phyloP scores from a whole-genome alignment of 37 sponge, comb jelly and placozoan genomes.

The Oopsacas minuta region DNA sequence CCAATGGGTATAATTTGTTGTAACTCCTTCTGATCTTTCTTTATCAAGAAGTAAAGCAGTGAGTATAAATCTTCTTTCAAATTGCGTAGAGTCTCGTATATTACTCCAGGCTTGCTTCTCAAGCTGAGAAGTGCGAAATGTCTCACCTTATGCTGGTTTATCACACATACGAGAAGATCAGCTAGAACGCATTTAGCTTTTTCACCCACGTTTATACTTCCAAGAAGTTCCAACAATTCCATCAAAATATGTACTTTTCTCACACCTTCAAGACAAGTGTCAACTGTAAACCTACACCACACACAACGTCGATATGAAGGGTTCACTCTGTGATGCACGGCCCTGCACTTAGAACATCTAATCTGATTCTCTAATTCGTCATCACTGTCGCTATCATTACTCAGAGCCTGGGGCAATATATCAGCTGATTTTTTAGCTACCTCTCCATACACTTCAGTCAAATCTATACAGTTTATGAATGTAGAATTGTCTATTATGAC shows the following conservation, averaged over 20 bases:
- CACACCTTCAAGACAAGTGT: background rate
- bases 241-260: slow-evolving; percentile 13
- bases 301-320: background rate
- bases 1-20: background rate
- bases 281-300: background rate
- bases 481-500: background rate
- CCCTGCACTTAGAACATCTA: background rate
- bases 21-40: background rate
- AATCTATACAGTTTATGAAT: background rate
- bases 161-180: slow-evolving; percentile 6
- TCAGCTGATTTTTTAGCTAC: background rate
- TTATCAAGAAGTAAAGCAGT: background rate
- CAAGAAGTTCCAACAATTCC: background rate
- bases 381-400: background rate
- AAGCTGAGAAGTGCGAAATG: slow-evolving; percentile 5
- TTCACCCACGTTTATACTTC: background rate
- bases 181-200: background rate
- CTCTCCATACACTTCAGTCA: background rate
- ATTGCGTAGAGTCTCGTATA: slow-evolving; percentile 14
- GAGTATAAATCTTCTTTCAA: background rate
- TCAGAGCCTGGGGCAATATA: background rate
- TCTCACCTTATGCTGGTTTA: slow-evolving; percentile 14
- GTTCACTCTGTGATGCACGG: background rate
- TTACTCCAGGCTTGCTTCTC: background rate
- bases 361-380: background rate